Conservation (phyloP, 1,140 invertebrate species). For the Drosophila bocki region DNA sequence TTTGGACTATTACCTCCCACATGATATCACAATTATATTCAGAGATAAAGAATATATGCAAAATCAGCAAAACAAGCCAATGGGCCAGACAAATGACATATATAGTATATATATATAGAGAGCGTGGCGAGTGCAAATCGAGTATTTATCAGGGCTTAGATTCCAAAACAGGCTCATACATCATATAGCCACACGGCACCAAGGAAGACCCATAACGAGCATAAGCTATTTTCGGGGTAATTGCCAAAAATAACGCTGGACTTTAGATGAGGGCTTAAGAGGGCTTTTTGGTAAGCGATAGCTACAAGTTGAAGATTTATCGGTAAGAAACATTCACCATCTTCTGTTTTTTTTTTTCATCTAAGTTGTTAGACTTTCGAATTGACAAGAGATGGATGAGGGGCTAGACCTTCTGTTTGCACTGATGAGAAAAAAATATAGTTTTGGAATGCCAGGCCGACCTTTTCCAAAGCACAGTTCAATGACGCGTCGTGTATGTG, state of each 20-base stretch:
- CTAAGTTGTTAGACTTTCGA: conserved; percentile 24
- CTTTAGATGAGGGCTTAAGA: conserved; percentile 4
- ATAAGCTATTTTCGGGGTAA: conserved; percentile 29
- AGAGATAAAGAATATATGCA: conserved; percentile 39
- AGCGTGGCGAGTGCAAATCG: conserved; percentile 33
- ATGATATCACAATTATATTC: conserved; percentile 30
- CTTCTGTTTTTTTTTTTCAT: conserved; percentile 4
- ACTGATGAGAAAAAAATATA: conserved; percentile 20
- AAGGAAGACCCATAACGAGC: conserved; percentile 5
- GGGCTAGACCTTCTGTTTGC: conserved; percentile 37
- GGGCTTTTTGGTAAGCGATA: conserved; percentile 30
- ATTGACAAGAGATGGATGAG: conserved; percentile 51
- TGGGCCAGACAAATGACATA: conserved; percentile 5
- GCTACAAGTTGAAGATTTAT: background rate
- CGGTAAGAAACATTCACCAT: conserved; percentile 23
- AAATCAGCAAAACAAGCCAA: conserved; percentile 36
- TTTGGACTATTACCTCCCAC: conserved; percentile 6
- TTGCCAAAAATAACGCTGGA: conserved; percentile 38
- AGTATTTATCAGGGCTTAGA: conserved; percentile 40
- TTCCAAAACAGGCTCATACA: conserved; percentile 23
- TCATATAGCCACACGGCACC: conserved; percentile 51
- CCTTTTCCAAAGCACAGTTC: conserved; percentile 70
- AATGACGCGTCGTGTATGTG: conserved; percentile 68
- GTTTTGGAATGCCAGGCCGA: conserved; percentile 56
- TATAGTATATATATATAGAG: background rate